Evolutionary conservation across 2,888 invertebrate genomes (phyloP).

Genomic region (Cephus spinipes): DNA sequence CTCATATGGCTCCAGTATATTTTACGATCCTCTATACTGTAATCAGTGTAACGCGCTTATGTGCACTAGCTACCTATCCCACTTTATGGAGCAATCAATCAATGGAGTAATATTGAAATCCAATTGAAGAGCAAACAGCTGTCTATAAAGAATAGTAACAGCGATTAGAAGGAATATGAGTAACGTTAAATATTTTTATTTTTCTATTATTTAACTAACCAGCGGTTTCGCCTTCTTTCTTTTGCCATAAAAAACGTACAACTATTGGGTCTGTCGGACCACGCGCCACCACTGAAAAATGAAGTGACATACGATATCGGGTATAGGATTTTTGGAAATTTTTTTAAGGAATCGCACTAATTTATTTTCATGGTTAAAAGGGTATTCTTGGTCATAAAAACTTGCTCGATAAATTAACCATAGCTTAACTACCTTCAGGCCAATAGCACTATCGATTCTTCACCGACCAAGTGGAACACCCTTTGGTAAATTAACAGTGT

Average conservation of each 20-base stretch:
- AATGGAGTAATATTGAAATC: neutral
- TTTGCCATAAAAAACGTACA: too few relatives aligned
- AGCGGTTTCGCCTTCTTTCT: too few relatives aligned
- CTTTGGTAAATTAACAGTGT: neutral
- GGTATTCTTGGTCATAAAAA: neutral
- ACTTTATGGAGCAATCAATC: neutral
- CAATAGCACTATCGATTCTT: conserved; percentile 9
- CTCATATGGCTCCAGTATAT: neutral
- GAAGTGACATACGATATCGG: neutral
- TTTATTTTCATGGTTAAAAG: neutral
- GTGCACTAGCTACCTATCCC: neutral
- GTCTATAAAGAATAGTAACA: neutral
- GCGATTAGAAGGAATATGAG: neutral
- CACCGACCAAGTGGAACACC: neutral
- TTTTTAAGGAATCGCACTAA: neutral
- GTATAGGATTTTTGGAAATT: neutral
- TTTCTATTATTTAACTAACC: too few relatives aligned
- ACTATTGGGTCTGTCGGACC: too few relatives aligned
- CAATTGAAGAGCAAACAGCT: neutral
- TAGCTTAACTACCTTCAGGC: neutral
- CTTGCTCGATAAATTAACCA: neutral
- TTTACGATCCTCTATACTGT: neutral
- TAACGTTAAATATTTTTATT: too few relatives aligned
- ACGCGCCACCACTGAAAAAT: neutral
- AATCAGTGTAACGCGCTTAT: neutral